These are phyloP conservation scores for Maccullochella peelii DNA, from an alignment of 2,113 vertebrate genomes.

Conservation along the genomic window DNA sequence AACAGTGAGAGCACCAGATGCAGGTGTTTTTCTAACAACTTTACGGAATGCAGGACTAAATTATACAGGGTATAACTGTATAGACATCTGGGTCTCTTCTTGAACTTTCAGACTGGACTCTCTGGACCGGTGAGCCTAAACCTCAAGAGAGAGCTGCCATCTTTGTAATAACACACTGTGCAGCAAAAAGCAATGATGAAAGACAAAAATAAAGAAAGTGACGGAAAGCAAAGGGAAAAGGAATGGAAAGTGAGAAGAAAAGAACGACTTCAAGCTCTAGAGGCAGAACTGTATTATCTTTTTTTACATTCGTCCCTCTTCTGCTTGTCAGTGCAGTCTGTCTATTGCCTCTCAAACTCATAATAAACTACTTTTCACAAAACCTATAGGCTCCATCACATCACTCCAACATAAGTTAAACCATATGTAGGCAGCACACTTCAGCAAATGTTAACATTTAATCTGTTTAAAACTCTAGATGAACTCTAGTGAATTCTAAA, in stretches of 20 bases:
- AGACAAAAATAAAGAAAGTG: conserved; percentile 62
- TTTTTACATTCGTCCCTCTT: conserved; percentile 42
- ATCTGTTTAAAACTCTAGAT: conserved; percentile 36
- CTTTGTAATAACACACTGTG: conserved; percentile 55
- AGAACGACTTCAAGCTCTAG: conserved; percentile 26
- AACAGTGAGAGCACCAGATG: conserved; percentile 49
- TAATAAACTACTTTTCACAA: conserved; percentile 53
- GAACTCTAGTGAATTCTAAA: conserved; percentile 44
- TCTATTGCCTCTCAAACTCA: conserved; percentile 42
- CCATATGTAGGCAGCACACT: conserved; percentile 48
- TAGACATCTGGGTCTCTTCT: conserved; percentile 67
- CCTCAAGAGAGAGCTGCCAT: conserved; percentile 54
- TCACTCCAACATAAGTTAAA: conserved; percentile 43
- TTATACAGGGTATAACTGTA: conserved; percentile 53
- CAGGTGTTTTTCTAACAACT: conserved; percentile 75
- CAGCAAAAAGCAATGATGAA: conserved; percentile 56
- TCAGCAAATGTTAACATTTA: conserved; percentile 27
- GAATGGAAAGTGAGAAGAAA: conserved; percentile 36
- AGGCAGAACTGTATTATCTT: conserved; percentile 30
- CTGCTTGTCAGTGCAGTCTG: conserved; percentile 43
- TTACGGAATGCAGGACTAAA: conserved; percentile 70
- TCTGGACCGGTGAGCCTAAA: conserved; percentile 39
- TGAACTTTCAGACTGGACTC: conserved; percentile 47
- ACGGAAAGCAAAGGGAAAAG: conserved; percentile 36
- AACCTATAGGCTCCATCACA: conserved; percentile 31